Conservation (phyloP, 2,113 vertebrate genomes). For the Tylochromis polylepis region DNA sequence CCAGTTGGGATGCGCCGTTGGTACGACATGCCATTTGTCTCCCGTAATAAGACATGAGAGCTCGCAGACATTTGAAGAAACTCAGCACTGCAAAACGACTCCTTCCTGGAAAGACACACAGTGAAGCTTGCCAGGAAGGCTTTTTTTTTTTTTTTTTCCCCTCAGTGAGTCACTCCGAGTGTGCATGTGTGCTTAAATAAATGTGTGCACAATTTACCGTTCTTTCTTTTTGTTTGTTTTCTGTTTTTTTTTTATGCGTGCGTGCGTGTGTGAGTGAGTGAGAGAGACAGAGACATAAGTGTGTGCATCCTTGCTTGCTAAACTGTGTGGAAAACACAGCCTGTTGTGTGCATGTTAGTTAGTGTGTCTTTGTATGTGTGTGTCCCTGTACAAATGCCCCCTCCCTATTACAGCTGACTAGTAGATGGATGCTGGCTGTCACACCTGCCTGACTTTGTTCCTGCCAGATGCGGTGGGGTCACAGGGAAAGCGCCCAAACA, state of each 20-base stretch:
- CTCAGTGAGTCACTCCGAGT: not conserved
- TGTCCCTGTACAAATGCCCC: conserved; percentile 29
- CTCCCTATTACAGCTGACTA: conserved; percentile 62
- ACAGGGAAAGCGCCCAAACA: conserved; percentile 70
- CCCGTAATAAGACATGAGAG: conserved; percentile 64
- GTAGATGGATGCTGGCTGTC: conserved; percentile 76
- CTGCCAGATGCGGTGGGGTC: conserved; percentile 72
- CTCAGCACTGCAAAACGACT: conserved; percentile 46
- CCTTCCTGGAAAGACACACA: conserved; percentile 60
- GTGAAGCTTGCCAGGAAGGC: conserved; percentile 56
- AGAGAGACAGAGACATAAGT: not conserved
- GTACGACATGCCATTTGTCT: conserved; percentile 60
- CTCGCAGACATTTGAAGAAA: conserved; percentile 58
- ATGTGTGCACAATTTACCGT: not conserved
- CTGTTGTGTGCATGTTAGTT: not conserved
- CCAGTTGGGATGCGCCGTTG: conserved; percentile 16
- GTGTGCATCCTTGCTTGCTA: not conserved
- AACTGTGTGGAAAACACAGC: conserved; percentile 4
- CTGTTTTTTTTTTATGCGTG: not conserved
- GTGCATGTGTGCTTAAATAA: not conserved
- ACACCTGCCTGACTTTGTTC: conserved; percentile 72
- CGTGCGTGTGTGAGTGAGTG: not conserved
- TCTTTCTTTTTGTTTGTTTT: not conserved
- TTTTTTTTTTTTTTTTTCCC: not conserved
- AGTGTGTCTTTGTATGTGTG: not conserved